Conservation (phyloP, 2,888 invertebrate species). For the Liposcelis brunnea region DNA sequence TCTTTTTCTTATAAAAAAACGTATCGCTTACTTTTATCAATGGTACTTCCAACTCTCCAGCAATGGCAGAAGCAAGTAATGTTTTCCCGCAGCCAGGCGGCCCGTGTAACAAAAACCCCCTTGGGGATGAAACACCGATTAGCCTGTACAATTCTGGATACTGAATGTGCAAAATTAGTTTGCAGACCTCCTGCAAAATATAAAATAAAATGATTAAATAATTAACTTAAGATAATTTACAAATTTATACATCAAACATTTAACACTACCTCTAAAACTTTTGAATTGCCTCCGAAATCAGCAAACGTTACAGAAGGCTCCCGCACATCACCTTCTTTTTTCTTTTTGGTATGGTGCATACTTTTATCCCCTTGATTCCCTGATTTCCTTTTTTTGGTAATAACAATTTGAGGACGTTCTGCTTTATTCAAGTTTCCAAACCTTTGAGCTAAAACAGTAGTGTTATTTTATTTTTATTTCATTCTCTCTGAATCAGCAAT, state of each 20-base stretch:
- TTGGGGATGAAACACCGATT: slow-evolving; percentile 70
- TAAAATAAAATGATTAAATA: too few species aligned
- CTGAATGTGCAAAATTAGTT: slow-evolving; percentile 66
- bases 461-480: slow-evolving; percentile 6
- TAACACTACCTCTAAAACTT: slow-evolving; percentile 39
- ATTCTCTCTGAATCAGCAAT: slow-evolving; percentile 21
- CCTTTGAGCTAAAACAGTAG: too few species aligned
- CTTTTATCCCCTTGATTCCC: slow-evolving; percentile 30
- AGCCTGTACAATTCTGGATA: slow-evolving; percentile 77
- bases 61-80: slow-evolving; percentile 61
- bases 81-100: slow-evolving; percentile 93
- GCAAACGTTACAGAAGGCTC: slow-evolving; percentile 40
- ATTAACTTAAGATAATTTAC: background rate
- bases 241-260: background rate
- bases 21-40: slow-evolving; percentile 57
- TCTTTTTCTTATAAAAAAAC: background rate
- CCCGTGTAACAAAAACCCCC: slow-evolving; percentile 85
- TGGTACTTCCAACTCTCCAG: slow-evolving; percentile 70
- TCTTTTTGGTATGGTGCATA: slow-evolving; percentile 24
- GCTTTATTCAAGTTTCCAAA: too few species aligned
- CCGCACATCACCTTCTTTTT: slow-evolving; percentile 23
- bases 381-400: slow-evolving; percentile 24
- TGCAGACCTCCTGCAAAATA: slow-evolving; percentile 41
- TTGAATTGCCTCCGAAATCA: slow-evolving; percentile 68
- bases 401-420: slow-evolving; percentile 10